Evolutionary conservation across 2,113 vertebrate species (phyloP), one percentile per base, ranked within the genome.

Genomic region (Triplophysa dalaica): DNA sequence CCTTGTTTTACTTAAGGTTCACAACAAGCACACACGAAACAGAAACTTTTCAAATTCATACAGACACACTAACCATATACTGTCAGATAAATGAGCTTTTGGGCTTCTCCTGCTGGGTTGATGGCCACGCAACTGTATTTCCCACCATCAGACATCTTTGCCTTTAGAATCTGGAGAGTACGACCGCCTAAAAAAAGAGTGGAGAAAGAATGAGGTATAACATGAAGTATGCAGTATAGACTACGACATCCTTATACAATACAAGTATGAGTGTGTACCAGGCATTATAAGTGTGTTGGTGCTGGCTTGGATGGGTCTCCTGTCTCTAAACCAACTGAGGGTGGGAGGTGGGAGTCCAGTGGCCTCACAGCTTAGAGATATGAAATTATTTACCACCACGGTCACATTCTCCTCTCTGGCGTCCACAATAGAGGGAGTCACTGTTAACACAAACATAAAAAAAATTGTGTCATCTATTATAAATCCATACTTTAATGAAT

Each of bases 361-460:
- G 48, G 95, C 94, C 78, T 98, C 95, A 85, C 98, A 99, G 48
- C 91, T 95, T 86, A 99, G 86, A 67, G 96, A 95, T 80, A 98
- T 91, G 87, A 97, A 97, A 89, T 95, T 95, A 89, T 96, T 96
- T 86, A 96, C 89, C 81, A 99, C 95, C 58, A 98, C 95, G 0
- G 95, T 97, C 81, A 97, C 86, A 76, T 95, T 96, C 86, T 98
- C 95, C 50, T 92, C 87, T 85, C 90, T 92, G 50, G 76, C 80
- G 62, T 96, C 97, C 73, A 96, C 81, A 60, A 99, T 83, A 65
- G 86, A 91, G 12, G 98, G 96, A 89, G 96, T 94, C 87, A 98
- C 97, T 99, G 86, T 2, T 58, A 83, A 62, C 17, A 54, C 2
- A 19, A 22, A 75, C 13, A 24, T 11, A 22, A 72, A 24, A 21